Base-by-base conservation (phyloP, 2,888 invertebrate species). In the Cheilosia pagana region DNA sequence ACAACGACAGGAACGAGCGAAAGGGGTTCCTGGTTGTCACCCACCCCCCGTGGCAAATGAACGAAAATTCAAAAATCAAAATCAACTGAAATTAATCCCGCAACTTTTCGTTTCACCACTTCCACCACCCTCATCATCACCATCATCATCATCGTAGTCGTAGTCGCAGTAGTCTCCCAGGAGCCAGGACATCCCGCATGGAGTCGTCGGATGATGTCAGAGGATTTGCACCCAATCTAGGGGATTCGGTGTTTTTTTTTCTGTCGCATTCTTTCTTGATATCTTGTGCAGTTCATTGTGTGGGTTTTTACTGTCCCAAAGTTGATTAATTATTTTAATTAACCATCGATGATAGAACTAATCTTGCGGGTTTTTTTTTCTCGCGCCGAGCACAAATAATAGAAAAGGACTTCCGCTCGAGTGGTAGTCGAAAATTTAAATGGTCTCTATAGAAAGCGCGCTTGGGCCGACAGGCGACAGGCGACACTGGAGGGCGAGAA, bases 281-380 rank as follows among this genome's bases (percentile, higher is more conserved):
- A 68, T 72, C 78, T 68, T 43, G 71, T 65, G 48, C 59, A 67
- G 59, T 67, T 71, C 59, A 57, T 68, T 79, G 67, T 74, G 68
- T 74, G 62, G 48, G 25, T 65, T 55, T 53, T 52, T 65, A 23
- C 53, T 62, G 14, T 57, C 63, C 43, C 41, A 39, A 75, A 81
- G 67, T 81, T 85, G 85, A 85, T 85, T 75, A 85, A 85, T 81
- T 81, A 81, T 85, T 81, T 85, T 85, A 85, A 81, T 85, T 85
- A 85, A 75, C 75, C 75, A 62, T 70, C 79, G 55, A 81, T 85
- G 81, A 85, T 76, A 65, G 63, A 74, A 78, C 68, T 59, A 74
- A 83, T 78, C 62, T 35, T 35, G 35, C 68, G 10, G 53, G 50
- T 12, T 53, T 25, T 55, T 55, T 31, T 31, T n/a, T 16, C 28